Evolutionary conservation across 1,140 invertebrate species (phyloP).

Genomic region (Drosophila setifemur): DNA sequence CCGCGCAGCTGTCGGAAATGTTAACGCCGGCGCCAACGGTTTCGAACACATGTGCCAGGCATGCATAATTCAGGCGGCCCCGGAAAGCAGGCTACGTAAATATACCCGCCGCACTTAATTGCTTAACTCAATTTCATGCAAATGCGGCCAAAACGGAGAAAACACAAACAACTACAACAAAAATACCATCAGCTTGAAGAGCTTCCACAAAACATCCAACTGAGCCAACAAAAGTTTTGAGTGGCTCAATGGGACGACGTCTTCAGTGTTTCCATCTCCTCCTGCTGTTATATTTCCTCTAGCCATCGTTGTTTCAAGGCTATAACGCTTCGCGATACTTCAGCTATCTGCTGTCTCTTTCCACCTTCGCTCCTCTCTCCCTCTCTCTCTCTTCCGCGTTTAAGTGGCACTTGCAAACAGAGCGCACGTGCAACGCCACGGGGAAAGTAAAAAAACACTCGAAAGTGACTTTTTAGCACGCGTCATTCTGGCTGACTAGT

Average conservation of each 20-base stretch:
- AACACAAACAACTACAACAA: neutral
- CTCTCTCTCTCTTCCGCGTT: conserved; percentile 30
- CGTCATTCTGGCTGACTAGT: conserved; percentile 45
- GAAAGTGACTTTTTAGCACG: conserved; percentile 69
- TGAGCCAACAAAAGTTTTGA: conserved; percentile 14
- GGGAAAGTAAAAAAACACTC: conserved; percentile 74
- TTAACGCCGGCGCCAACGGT: conserved; percentile 51
- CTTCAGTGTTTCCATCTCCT: neutral
- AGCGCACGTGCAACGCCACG: conserved; percentile 65
- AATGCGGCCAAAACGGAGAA: conserved; percentile 17
- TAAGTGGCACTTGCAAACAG: conserved; percentile 64
- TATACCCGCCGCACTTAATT: conserved; percentile 3
- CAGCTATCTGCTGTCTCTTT: conserved; percentile 8
- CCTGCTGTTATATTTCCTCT: conserved; percentile 3
- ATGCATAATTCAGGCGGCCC: conserved; percentile 47
- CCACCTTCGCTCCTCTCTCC: neutral
- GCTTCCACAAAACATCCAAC: neutral
- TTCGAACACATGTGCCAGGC: conserved; percentile 8
- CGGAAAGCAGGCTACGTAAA: conserved; percentile 10
- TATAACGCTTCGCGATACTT: conserved; percentile 36
- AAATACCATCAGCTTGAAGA: neutral
- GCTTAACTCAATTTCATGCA: conserved; percentile 30
- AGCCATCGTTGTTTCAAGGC: conserved; percentile 56
- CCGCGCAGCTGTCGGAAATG: conserved; percentile 51
- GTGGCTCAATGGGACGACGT: conserved; percentile 27